phyloP scores from a whole-genome alignment of 2,888 invertebrate genomes.

The Drosophila buzzatii region DNA sequence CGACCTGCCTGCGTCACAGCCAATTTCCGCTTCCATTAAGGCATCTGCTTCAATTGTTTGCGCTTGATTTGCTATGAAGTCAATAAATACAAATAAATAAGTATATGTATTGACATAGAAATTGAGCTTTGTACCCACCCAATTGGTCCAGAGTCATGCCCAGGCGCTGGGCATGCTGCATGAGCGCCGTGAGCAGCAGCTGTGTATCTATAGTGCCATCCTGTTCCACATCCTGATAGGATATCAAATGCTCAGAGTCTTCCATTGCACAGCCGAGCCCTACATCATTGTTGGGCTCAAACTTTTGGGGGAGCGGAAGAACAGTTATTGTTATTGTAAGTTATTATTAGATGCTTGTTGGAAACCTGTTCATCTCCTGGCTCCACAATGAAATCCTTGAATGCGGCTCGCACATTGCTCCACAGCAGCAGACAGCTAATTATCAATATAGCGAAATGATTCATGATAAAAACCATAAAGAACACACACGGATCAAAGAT shows the following conservation, averaged over 20 bases:
- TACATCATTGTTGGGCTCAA: conserved; percentile 13
- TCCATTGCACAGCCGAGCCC: conserved; percentile 15
- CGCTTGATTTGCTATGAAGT: conserved; percentile 5
- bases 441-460: conserved; percentile 12
- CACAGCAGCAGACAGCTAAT: conserved; percentile 34
- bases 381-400: conserved; percentile 70
- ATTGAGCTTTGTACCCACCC: conserved; percentile 32
- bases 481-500: background rate
- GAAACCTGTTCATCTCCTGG: conserved; percentile 31
- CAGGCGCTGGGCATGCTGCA: conserved; percentile 58
- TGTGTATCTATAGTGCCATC: conserved; percentile 52
- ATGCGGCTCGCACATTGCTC: conserved; percentile 40
- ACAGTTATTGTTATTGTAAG: background rate
- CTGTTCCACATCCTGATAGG: conserved; percentile 31
- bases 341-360: background rate
- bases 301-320: background rate
- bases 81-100: background rate
- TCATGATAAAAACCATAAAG: conserved; percentile 32
- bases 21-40: conserved; percentile 1
- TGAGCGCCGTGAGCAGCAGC: conserved; percentile 39
- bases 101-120: background rate
- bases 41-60: conserved; percentile 6
- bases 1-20: conserved; percentile 29
- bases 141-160: conserved; percentile 62
- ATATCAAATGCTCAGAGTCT: conserved; percentile 18